Percentiles rank a stretch among this genome's conserved stretches.
Conservation (phyloP, 2,113 vertebrate genomes). For the Azemiops feae region DNA sequence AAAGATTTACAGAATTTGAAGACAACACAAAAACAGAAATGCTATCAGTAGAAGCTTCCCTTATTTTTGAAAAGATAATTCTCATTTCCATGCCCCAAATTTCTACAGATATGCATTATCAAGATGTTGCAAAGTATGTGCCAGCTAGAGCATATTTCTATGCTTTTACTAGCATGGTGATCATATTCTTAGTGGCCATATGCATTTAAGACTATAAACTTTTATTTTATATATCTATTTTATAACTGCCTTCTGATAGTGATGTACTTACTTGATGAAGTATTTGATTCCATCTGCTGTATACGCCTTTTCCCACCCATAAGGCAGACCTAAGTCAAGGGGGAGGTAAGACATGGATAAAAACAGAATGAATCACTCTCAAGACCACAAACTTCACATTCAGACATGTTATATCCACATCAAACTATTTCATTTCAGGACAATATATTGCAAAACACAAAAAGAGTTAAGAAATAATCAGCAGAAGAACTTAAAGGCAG, state of each 20-base stretch:
- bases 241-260: constrained; percentile 59
- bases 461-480: neutral
- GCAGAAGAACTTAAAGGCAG: neutral
- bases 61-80: no score
- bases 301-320: constrained; percentile 89
- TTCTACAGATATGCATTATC: neutral
- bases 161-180: neutral
- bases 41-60: neutral
- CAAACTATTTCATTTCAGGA: neutral
- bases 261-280: constrained; percentile 89
- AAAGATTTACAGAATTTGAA: neutral
- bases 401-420: neutral
- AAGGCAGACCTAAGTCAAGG: constrained; percentile 78
- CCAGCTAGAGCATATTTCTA: neutral
- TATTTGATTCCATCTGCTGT: constrained; percentile 89
- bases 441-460: neutral
- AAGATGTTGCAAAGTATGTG: neutral
- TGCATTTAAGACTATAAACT: neutral
- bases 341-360: constrained; percentile 14
- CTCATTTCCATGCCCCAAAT: neutral
- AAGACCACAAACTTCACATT: neutral
- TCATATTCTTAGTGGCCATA: neutral
- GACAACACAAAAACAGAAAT: neutral
- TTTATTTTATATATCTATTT: neutral
- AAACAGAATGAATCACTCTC: constrained; percentile 32